Evolutionary conservation across 2,797 vertebrate genomes (phyloP).

Genomic region (Salmo trutta): DNA sequence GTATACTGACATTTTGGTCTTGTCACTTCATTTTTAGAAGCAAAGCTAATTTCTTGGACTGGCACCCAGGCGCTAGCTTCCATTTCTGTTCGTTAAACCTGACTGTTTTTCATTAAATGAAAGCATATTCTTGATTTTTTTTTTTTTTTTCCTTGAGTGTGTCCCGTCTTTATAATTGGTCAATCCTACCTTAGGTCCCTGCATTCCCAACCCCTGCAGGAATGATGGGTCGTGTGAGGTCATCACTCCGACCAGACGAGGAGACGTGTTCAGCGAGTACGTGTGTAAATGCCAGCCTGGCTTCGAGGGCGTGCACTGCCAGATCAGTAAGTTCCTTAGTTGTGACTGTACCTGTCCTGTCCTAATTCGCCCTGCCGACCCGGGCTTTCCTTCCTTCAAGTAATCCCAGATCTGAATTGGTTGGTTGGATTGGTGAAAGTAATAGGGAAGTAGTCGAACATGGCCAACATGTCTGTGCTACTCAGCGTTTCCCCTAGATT

Average conservation of each 20-base stretch:
- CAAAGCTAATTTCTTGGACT: background rate
- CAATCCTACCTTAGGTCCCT: conserved; percentile 77
- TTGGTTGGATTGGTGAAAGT: too few species aligned
- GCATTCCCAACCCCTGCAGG: conserved; percentile 88
- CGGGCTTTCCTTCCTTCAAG: background rate
- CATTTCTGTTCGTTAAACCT: background rate
- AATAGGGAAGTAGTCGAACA: too few species aligned
- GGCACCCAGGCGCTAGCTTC: background rate
- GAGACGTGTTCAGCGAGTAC: conserved; percentile 88
- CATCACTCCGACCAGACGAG: conserved; percentile 73
- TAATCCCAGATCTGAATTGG: background rate
- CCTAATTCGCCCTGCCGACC: background rate
- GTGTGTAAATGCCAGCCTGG: conserved; percentile 85
- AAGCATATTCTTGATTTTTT: background rate
- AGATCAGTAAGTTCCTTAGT: conserved; percentile 84
- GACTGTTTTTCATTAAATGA: background rate
- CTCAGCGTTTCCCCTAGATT: too few species aligned
- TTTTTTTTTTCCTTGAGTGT: background rate
- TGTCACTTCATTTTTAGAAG: background rate
- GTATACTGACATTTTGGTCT: background rate
- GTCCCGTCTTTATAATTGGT: background rate
- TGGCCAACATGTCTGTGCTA: too few species aligned
- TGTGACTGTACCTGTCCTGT: background rate
- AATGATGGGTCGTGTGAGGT: conserved; percentile 83
- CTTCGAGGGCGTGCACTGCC: conserved; percentile 87